A percentile compares a stretch with the other conserved stretches of the same genome.
Conservation (phyloP, 2,113 vertebrate genomes). For the Actenoides lindsayi region DNA sequence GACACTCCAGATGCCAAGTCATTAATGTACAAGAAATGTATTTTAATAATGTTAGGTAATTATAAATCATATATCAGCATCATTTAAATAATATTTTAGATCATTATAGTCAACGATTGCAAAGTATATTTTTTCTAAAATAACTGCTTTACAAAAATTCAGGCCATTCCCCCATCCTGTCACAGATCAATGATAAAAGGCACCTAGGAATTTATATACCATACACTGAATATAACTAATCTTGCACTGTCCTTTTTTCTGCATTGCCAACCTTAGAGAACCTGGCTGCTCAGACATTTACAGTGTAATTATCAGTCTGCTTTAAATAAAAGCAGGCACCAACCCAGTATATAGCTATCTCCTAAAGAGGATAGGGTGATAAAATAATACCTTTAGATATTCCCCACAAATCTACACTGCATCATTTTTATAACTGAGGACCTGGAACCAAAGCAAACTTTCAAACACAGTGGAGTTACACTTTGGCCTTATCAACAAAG, state of each 20-base stretch:
- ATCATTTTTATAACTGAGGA: background rate
- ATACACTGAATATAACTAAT: background rate
- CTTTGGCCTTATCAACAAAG: background rate
- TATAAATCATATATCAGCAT: background rate
- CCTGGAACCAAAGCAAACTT: background rate
- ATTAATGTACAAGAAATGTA: background rate
- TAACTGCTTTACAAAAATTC: background rate
- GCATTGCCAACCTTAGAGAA: background rate
- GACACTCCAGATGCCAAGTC: background rate
- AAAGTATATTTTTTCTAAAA: background rate
- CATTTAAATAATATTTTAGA: background rate
- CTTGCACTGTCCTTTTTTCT: background rate
- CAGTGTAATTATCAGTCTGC: background rate
- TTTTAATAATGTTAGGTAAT: background rate
- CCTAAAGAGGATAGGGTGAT: background rate
- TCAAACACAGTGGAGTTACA: background rate
- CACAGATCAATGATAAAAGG: background rate
- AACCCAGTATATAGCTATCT: background rate
- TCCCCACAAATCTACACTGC: background rate
- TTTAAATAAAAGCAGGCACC: background rate
- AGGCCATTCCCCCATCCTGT: background rate
- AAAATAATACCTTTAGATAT: background rate
- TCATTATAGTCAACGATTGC: background rate
- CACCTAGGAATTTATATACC: background rate
- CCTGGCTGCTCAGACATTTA: background rate